Evolutionary conservation across 2,113 vertebrate species (phyloP).

Genomic region (Falco punctatus): DNA sequence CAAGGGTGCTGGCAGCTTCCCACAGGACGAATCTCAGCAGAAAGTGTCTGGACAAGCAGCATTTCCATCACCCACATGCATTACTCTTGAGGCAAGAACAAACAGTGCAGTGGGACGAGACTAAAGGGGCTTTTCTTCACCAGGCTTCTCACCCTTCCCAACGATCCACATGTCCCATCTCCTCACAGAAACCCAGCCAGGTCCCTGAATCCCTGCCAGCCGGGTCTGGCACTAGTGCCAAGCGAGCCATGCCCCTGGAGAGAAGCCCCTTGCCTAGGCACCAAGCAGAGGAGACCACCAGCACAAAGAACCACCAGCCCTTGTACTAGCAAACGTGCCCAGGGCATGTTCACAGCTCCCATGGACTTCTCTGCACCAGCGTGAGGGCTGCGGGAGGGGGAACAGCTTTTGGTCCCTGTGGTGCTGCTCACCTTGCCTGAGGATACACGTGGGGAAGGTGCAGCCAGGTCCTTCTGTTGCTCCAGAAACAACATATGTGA

Average conservation of each 20-base stretch:
- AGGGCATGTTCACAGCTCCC: neutral
- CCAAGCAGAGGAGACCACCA: neutral
- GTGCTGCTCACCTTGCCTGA: neutral
- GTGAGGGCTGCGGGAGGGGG: neutral
- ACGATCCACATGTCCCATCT: neutral
- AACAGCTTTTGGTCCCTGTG: rapidly evolving
- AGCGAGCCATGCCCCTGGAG: neutral
- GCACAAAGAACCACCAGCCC: rapidly evolving
- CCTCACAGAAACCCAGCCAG: neutral
- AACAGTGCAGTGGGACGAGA: neutral
- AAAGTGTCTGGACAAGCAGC: neutral
- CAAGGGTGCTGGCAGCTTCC: neutral
- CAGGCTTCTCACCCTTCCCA: neutral
- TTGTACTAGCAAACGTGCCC: neutral
- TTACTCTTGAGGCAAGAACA: neutral
- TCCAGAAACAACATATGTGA: neutral
- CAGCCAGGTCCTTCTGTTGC: rapidly evolving
- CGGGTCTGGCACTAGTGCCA: rapidly evolving
- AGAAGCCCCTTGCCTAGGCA: neutral
- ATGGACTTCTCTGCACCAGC: neutral
- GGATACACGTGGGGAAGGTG: neutral
- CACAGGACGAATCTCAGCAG: neutral
- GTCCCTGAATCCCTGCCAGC: neutral
- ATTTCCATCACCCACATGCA: neutral
- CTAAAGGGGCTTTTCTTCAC: neutral